Conservation (phyloP, 2,113 vertebrate species). For the Orthonyx spaldingii region DNA sequence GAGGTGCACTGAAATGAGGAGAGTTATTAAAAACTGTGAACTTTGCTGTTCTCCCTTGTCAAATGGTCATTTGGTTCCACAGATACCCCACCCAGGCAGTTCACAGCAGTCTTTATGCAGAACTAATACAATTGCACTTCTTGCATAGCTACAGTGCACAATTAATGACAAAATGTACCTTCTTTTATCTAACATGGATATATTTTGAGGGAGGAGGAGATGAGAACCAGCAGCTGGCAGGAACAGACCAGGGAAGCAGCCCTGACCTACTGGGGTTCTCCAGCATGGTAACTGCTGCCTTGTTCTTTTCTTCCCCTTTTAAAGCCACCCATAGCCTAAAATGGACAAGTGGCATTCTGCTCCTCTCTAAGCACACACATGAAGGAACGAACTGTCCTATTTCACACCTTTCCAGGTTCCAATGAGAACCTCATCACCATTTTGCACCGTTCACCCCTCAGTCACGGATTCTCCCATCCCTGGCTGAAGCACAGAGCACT, state of each 20-base stretch:
- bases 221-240: neutral
- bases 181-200: accelerated
- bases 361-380: neutral
- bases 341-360: neutral
- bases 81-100: neutral
- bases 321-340: neutral
- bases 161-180: neutral
- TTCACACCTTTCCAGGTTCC: neutral
- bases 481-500: neutral
- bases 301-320: neutral
- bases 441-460: neutral
- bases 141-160: neutral
- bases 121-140: neutral
- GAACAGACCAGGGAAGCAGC: accelerated
- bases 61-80: neutral
- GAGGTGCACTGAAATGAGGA: neutral
- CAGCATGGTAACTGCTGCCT: neutral
- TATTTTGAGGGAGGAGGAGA: neutral
- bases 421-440: neutral
- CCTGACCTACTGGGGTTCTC: neutral
- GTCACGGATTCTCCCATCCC: neutral
- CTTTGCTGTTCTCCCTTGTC: accelerated
- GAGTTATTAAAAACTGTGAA: neutral
- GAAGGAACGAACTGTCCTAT: neutral
- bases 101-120: neutral